Base-by-base conservation (phyloP, 1,140 invertebrate species). In the Holcopasites calliopsidis region DNA sequence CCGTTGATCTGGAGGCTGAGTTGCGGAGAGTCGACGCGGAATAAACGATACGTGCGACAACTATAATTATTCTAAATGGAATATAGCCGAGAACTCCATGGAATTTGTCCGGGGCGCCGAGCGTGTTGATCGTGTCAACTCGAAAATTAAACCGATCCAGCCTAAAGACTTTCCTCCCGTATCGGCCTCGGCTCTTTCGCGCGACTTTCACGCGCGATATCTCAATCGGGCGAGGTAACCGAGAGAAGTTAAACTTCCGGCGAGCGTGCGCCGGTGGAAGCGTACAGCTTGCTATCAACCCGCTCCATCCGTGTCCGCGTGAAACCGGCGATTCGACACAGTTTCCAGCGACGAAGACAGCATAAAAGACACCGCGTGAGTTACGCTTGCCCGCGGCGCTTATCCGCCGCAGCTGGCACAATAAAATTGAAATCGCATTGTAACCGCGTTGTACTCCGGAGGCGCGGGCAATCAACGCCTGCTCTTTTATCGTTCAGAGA, bases 341-440 rank as follows among this genome's bases (percentile, higher is more conserved):
- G 88, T 89, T 90, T 86, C 83, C 3, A 65, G 71, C n/a, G 71
- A 71, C 71, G 86, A 86, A 85, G 87, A 85, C 81, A 85, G 78
- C 68, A 86, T 88, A 78, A 90, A 88, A 87, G 86, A 88, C 83
- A 87, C 86, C 85, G 84, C 83, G 76, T 87, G 88, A 88, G 79
- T 88, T 87, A 88, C 86, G 86, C 79, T 66, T 80, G 68, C 66
- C 54, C 60, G 26, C 76, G 64, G 21, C 85, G 81, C 81, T 88
- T 86, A 87, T 87, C 84, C 76, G 70, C 61, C 80, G 88, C 88
- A 89, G 88, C 87, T 89, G 88, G 85, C 79, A 84, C 80, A 89
- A 89, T 89, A 89, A 89, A 89, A 90, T 90, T 88, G 83, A 87
- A 88, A 86, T 87, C 88, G 85, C 77, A 87, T 89, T 90, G 88